phyloP scores from a whole-genome alignment of 2,888 invertebrate species.

The Dynastes tityus region DNA sequence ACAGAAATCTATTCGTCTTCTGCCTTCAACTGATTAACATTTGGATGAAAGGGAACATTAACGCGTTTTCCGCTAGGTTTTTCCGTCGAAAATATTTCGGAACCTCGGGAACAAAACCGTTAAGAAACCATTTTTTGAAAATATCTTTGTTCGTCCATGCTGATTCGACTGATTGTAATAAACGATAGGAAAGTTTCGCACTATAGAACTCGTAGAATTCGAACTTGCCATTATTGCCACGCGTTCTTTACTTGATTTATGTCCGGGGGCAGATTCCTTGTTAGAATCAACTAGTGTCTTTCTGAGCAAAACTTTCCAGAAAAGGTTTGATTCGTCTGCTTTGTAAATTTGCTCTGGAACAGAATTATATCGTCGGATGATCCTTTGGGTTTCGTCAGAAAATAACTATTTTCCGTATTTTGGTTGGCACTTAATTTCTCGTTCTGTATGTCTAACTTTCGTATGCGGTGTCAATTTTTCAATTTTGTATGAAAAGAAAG shows the following conservation, averaged over 20 bases:
- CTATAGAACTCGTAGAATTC: constrained; percentile 4
- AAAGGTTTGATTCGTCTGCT: background rate
- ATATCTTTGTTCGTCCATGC: background rate
- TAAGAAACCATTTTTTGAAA: background rate
- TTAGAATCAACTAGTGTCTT: background rate
- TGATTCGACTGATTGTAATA: background rate
- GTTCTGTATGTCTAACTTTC: background rate
- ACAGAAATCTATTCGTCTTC: background rate
- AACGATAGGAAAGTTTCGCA: background rate
- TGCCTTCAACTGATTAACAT: background rate
- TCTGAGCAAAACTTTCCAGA: background rate
- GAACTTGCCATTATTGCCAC: background rate
- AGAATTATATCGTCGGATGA: no score
- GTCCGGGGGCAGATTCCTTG: background rate
- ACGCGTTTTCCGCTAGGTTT: no score
- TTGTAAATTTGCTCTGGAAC: background rate
- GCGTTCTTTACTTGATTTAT: background rate
- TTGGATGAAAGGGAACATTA: background rate
- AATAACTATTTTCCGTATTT: no score
- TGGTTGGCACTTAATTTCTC: background rate
- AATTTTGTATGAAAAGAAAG: no score
- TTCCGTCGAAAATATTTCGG: no score
- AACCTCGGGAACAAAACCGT: background rate
- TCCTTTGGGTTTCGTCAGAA: no score
- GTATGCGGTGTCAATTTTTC: no score